phyloP scores from a whole-genome alignment of 2,113 vertebrate genomes.

The Otus sunia region DNA sequence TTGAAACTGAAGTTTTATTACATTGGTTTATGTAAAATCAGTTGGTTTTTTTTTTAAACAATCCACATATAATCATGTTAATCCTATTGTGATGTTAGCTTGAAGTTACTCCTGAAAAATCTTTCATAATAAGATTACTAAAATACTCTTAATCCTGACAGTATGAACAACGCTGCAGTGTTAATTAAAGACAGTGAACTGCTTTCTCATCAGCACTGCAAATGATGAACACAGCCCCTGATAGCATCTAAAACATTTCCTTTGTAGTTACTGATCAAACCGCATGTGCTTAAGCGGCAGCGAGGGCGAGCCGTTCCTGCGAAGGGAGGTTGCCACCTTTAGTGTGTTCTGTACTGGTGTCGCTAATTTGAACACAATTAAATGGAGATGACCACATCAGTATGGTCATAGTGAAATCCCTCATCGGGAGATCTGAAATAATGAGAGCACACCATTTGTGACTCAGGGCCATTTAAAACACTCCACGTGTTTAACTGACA shows the following conservation, averaged over 20 bases:
- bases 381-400: neutral
- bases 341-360: fast-evolving
- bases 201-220: neutral
- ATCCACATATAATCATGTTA: neutral
- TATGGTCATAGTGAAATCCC: neutral
- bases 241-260: neutral
- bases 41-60: neutral
- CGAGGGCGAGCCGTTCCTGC: fast-evolving
- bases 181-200: neutral
- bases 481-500: neutral
- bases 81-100: neutral
- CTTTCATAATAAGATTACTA: neutral
- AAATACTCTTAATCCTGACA: neutral
- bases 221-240: neutral
- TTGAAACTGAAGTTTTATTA: neutral
- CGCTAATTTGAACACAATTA: neutral
- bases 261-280: neutral
- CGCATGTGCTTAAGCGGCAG: neutral
- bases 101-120: neutral
- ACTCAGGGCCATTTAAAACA: neutral
- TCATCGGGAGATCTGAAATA: neutral
- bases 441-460: neutral
- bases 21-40: neutral
- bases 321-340: neutral
- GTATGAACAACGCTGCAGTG: neutral